Conservation (phyloP, 2,888 invertebrate species). For the Drosophila anomalipes region DNA sequence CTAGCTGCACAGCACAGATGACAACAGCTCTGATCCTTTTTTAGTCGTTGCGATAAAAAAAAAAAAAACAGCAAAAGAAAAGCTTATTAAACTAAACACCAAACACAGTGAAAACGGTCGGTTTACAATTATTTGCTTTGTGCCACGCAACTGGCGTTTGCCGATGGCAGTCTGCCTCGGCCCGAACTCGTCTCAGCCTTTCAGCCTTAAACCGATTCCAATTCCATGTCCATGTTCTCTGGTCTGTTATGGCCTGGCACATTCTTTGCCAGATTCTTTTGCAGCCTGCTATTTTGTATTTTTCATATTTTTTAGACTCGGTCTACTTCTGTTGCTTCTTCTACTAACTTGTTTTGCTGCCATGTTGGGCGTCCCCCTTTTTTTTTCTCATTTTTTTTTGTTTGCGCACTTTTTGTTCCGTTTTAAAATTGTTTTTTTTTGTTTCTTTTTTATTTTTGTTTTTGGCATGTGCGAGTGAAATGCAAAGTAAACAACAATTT, state of each 20-base stretch:
- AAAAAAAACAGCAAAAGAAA: conserved; percentile 56
- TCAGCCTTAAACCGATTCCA: conserved; percentile 22
- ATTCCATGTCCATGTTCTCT: conserved; percentile 28
- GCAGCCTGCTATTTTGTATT: background rate
- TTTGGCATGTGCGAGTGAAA: conserved; percentile 58
- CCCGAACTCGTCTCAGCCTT: background rate
- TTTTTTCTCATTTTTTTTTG: conserved; percentile 16
- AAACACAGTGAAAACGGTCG: conserved; percentile 45
- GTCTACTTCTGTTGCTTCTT: conserved; percentile 3
- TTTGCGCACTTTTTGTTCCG: conserved; percentile 42
- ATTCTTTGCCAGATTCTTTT: conserved; percentile 37
- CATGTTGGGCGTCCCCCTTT: background rate
- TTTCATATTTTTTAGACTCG: conserved; percentile 43
- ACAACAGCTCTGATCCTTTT: background rate
- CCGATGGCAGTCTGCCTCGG: background rate
- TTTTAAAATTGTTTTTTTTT: conserved; percentile 11
- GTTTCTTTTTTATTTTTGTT: conserved; percentile 3
- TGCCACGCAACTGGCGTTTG: conserved; percentile 49
- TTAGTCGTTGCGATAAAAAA: conserved; percentile 24
- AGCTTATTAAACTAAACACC: conserved; percentile 75
- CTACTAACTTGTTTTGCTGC: conserved; percentile 15
- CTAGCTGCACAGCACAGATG: background rate
- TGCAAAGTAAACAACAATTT: conserved; percentile 79
- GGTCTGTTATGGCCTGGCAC: conserved; percentile 22
- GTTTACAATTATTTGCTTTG: conserved; percentile 15